Conservation (phyloP, 2,797 vertebrate species). For the Pantherophis vulpinus region DNA sequence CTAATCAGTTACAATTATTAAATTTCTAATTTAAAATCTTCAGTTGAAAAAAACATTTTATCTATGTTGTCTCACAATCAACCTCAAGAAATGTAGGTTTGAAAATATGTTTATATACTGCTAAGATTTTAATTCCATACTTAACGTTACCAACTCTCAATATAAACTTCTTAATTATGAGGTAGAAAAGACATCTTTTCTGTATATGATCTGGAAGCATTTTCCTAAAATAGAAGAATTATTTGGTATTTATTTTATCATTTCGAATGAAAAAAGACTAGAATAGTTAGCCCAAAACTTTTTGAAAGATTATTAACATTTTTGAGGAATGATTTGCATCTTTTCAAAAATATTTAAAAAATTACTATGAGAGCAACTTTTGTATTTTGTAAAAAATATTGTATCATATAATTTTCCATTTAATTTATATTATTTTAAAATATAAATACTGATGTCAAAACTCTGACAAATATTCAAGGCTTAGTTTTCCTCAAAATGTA, state of each 20-base stretch:
- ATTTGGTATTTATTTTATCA: neutral
- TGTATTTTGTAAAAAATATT: neutral
- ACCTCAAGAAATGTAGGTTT: neutral
- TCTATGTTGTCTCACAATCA: neutral
- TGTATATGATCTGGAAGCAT: neutral
- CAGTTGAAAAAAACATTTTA: neutral
- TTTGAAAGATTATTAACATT: neutral
- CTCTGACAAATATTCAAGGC: neutral
- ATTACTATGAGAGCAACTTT: neutral
- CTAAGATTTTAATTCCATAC: neutral
- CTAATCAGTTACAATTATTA: neutral
- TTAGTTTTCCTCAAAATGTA: neutral
- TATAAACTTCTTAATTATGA: neutral
- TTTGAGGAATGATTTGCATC: neutral
- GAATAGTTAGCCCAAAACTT: neutral
- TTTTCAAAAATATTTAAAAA: neutral
- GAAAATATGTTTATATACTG: neutral
- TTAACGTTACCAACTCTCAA: neutral
- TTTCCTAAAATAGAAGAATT: neutral
- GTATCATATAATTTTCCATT: neutral
- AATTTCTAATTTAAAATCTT: neutral
- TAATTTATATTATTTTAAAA: neutral
- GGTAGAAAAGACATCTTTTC: neutral
- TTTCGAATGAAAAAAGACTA: neutral
- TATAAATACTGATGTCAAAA: neutral